Conservation (phyloP, 1,140 invertebrate genomes). For the Drosophila ercepeae region DNA sequence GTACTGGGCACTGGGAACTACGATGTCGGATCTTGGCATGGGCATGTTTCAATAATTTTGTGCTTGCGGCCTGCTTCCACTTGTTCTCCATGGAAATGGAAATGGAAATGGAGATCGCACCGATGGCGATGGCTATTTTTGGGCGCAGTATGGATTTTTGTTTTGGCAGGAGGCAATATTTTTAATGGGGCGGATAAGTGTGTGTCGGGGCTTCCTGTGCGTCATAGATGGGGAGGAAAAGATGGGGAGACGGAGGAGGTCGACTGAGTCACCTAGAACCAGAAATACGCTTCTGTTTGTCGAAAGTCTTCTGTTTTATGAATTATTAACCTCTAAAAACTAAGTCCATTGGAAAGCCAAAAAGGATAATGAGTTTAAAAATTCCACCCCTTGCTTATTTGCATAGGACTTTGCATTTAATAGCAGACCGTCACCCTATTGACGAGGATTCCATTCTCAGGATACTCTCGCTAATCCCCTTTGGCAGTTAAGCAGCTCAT, state of each 20-base stretch:
- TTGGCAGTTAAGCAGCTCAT: conserved; percentile 65
- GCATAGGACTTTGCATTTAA: background rate
- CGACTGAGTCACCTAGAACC: conserved; percentile 16
- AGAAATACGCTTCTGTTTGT: background rate
- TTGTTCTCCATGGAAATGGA: conserved; percentile 16
- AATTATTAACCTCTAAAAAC: background rate
- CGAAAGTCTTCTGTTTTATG: background rate
- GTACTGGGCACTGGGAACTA: too few species aligned
- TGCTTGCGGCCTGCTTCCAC: conserved; percentile 54
- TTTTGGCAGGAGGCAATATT: conserved; percentile 42
- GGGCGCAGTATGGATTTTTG: conserved; percentile 8
- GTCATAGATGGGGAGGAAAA: conserved; percentile 14
- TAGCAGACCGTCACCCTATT: conserved; percentile 17
- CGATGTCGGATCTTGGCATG: conserved; percentile 27
- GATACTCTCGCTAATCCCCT: conserved; percentile 36
- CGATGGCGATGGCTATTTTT: conserved; percentile 36
- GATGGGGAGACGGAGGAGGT: background rate
- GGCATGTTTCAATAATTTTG: conserved; percentile 66
- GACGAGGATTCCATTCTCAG: background rate
- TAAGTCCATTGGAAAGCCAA: background rate
- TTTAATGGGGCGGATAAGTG: conserved; percentile 26
- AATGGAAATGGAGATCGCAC: background rate
- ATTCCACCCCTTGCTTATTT: conserved; percentile 16
- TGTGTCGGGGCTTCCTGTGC: conserved; percentile 44
- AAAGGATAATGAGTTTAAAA: background rate